phyloP scores from a whole-genome alignment of 2,113 vertebrate genomes.

The Corydoras maculifer region DNA sequence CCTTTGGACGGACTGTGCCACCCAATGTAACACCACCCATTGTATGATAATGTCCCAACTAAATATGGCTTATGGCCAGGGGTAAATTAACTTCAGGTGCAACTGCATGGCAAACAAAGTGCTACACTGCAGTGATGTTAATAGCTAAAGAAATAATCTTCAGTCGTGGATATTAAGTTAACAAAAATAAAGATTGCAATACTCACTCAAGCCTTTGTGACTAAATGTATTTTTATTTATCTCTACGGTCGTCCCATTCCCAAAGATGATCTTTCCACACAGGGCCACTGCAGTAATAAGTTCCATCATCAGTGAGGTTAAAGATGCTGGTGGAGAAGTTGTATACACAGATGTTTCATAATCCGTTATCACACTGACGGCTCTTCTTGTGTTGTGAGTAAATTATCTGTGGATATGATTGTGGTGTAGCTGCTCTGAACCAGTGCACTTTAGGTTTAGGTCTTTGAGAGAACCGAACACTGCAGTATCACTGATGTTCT shows the following conservation, averaged over 20 bases:
- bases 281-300: constrained; percentile 48
- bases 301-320: constrained; percentile 38
- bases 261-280: constrained; percentile 52
- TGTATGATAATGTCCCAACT: no score
- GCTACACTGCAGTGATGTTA: no score
- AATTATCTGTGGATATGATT: constrained; percentile 27
- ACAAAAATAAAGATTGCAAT: not conserved
- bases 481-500: constrained; percentile 29
- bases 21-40: no score
- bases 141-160: no score
- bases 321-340: constrained; percentile 36
- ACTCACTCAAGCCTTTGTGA: not conserved
- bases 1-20: no score
- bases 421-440: constrained; percentile 19
- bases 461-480: constrained; percentile 41
- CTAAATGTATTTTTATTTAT: not conserved
- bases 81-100: no score
- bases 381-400: constrained; percentile 18
- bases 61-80: no score
- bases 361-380: constrained; percentile 1
- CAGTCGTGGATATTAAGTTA: no score
- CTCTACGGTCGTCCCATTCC: constrained; percentile 30
- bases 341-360: constrained; percentile 33
- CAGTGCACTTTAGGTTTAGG: constrained; percentile 25
- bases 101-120: no score